These are phyloP conservation scores for Ctena decussata DNA, from an alignment of 2,888 invertebrate genomes.

Conservation along the genomic window DNA sequence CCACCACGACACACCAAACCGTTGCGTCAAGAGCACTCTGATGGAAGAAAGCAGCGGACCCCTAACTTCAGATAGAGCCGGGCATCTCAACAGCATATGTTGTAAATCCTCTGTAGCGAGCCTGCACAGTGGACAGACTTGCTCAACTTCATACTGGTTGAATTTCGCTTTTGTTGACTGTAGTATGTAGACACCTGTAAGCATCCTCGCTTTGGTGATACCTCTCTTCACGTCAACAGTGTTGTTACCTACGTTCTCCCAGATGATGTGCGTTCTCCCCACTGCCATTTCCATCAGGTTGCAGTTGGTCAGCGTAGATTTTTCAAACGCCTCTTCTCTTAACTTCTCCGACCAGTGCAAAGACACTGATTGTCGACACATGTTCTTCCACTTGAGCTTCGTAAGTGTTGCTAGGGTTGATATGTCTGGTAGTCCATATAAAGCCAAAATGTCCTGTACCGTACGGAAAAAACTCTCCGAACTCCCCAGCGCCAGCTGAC, in stretches of 20 bases:
- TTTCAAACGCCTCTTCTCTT: not conserved
- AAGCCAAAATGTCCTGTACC: not conserved
- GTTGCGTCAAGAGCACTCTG: not conserved
- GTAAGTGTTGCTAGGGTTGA: not conserved
- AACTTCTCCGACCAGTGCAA: not conserved
- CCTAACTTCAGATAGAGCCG: not conserved
- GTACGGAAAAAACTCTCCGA: not conserved
- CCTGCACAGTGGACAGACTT: not conserved
- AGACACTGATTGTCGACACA: not conserved
- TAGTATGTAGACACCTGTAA: slow-evolving; percentile 3
- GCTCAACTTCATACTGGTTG: not conserved
- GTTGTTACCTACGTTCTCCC: not conserved
- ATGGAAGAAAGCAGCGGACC: not conserved
- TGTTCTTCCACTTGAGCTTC: not conserved
- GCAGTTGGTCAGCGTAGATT: not conserved
- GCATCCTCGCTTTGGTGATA: slow-evolving; percentile 19
- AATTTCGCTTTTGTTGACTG: not conserved
- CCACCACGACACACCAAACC: not conserved
- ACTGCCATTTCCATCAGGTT: not conserved
- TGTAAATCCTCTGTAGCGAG: not conserved
- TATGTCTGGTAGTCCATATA: not conserved
- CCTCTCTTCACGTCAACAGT: not conserved
- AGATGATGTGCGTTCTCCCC: not conserved
- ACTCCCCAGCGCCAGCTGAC: not conserved
- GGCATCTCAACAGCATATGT: not conserved